Base-by-base conservation (phyloP, 2,888 invertebrate genomes). In the Tridacna gigas region DNA sequence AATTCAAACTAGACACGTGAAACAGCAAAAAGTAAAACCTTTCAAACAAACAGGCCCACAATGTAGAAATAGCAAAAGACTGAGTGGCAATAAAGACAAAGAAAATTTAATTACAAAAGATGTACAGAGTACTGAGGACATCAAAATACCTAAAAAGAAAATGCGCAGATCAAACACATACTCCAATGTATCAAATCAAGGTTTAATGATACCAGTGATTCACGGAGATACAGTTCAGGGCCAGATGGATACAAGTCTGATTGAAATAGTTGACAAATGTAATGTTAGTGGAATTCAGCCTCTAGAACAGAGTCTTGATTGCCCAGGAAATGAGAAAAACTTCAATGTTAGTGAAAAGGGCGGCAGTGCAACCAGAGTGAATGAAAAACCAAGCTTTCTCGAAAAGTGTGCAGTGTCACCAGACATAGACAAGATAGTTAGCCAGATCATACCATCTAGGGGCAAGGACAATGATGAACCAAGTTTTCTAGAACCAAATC, bases 161-260 rank as follows among this genome's bases (percentile, higher is more conserved):
- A 82, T 88, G 85, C 79, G 88, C 20, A 60, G 88, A n/a, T 88
- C 88, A n/a, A 84, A 84, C 69, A 88, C 88, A n/a, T 88, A 88
- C 65, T 84, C 82, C 3, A 86, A 88, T 71, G 82, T 86, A 12
- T 88, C 86, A 45, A 82, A 82, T 13, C 28, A 65, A 56, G 86
- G 88, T 28, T 67, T 88, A 0, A 26, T 71, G 25, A 75, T 88
- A n/a, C 88, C 88, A 5, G 79, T 88, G 37, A 88, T 88, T 47
- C 67, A 82, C 3, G 85, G 83, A 25, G 84, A 86, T 20, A 79
- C 15, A 13, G 82, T 88, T 7, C 75, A 84, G 45, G 88, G 86
- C 20, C 81, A 61, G 20, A 74, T 61, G 66, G 82, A 85, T 56
- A 81, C 79, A 37, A 83, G 83, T 60, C 45, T 81, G 51, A n/a